phyloP scores from a whole-genome alignment of 2,113 vertebrate species.

The Thymallus thymallus region DNA sequence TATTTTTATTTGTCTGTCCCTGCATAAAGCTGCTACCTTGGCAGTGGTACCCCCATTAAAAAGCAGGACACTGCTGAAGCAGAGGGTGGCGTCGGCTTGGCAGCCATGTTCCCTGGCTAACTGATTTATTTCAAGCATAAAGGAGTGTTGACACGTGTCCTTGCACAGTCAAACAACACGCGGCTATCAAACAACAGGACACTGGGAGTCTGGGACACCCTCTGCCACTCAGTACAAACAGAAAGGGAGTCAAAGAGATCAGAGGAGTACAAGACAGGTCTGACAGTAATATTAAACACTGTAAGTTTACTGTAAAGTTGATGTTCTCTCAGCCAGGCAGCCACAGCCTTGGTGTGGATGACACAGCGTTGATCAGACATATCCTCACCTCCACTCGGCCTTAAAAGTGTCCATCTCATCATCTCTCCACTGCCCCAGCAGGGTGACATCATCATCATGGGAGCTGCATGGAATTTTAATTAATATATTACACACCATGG shows the following conservation, averaged over 20 bases:
- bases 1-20: conserved; percentile 24
- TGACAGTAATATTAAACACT: conserved; percentile 27
- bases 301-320: conserved; percentile 30
- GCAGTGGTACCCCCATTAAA: conserved; percentile 44
- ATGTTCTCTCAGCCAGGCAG: conserved; percentile 21
- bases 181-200: too few species aligned
- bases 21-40: conserved; percentile 56
- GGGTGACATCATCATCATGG: background rate
- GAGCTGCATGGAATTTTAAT: conserved; percentile 21
- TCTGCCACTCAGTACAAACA: background rate
- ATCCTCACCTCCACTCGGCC: background rate
- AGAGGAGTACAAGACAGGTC: conserved; percentile 4
- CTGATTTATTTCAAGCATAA: conserved; percentile 49
- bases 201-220: too few species aligned
- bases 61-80: conserved; percentile 28
- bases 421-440: background rate
- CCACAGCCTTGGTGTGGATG: conserved; percentile 12
- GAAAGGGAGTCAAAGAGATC: conserved; percentile 3
- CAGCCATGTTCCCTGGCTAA: conserved; percentile 19
- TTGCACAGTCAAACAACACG: conserved; percentile 16
- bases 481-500: conserved; percentile 31
- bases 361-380: conserved; percentile 19
- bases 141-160: conserved; percentile 39
- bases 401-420: conserved; percentile 1
- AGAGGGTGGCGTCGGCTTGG: conserved; percentile 21